These are phyloP conservation scores for Leptothorax acervorum DNA, from an alignment of 2,888 invertebrate genomes.

Conservation along the genomic window DNA sequence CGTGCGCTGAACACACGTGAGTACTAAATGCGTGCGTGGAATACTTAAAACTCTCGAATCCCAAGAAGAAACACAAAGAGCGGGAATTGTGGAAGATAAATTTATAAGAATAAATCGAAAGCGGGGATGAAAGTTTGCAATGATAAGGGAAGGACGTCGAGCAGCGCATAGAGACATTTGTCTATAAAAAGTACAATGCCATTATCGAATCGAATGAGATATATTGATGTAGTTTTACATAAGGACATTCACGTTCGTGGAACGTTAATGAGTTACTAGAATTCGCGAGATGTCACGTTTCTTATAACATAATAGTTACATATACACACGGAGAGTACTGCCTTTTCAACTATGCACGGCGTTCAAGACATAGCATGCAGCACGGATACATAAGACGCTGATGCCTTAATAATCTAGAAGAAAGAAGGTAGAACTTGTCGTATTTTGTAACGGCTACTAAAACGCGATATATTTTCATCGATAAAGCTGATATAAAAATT, in stretches of 20 bases:
- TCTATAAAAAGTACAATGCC: constrained; percentile 18
- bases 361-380: constrained; percentile 58
- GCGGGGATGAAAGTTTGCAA: background rate
- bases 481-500: background rate
- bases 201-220: constrained; percentile 7
- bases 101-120: background rate
- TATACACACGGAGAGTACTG: constrained; percentile 10
- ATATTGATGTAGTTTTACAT: constrained; percentile 39
- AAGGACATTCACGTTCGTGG: background rate
- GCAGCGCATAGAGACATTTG: background rate
- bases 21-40: constrained; percentile 15
- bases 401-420: constrained; percentile 58
- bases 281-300: constrained; percentile 6
- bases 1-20: background rate
- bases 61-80: background rate
- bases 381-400: constrained; percentile 59
- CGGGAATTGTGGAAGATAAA: constrained; percentile 10
- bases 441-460: background rate
- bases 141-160: background rate
- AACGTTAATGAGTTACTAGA: constrained; percentile 23
- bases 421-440: constrained; percentile 10
- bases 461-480: background rate
- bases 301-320: constrained; percentile 20
- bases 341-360: background rate
- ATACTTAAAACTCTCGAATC: constrained; percentile 15